phyloP scores from a whole-genome alignment of 2,888 invertebrate species.

The Drosophila atripex region DNA sequence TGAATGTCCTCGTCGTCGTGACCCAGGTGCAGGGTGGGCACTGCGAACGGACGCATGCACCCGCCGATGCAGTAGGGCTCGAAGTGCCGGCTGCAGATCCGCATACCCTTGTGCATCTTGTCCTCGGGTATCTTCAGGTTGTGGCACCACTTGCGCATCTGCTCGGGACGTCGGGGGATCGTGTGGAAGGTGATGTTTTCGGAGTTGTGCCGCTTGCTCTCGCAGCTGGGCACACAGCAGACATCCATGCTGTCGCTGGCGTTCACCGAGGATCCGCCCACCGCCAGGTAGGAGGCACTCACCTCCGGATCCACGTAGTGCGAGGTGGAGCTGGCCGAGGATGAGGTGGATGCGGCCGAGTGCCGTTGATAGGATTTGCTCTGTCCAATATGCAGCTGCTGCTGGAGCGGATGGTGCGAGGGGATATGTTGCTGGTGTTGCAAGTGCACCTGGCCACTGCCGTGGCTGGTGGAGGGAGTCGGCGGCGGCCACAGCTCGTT shows the following conservation, averaged over 20 bases:
- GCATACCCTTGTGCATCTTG: conserved; percentile 78
- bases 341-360: conserved; percentile 71
- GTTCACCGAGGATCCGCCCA: conserved; percentile 49
- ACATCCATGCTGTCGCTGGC: conserved; percentile 72
- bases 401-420: conserved; percentile 18
- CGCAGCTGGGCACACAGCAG: conserved; percentile 79
- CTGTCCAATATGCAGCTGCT: conserved; percentile 26
- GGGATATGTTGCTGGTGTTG: conserved; percentile 26
- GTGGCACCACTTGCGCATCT: conserved; percentile 81
- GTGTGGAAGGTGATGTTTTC: conserved; percentile 80
- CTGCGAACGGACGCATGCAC: conserved; percentile 81
- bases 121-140: conserved; percentile 76
- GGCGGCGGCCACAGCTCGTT: conserved; percentile 80
- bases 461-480: conserved; percentile 47
- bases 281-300: conserved; percentile 49
- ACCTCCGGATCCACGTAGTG: conserved; percentile 66
- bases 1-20: conserved; percentile 79
- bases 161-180: conserved; percentile 78
- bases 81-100: conserved; percentile 79
- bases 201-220: conserved; percentile 78
- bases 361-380: conserved; percentile 65
- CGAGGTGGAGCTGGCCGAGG: conserved; percentile 67
- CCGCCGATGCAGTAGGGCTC: conserved; percentile 81
- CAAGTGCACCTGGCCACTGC: conserved; percentile 43
- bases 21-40: conserved; percentile 76